Evolutionary conservation across 2,797 vertebrate genomes (phyloP), one percentile per base, ranked within the genome.

Genomic region (Heterohyrax brucei): DNA sequence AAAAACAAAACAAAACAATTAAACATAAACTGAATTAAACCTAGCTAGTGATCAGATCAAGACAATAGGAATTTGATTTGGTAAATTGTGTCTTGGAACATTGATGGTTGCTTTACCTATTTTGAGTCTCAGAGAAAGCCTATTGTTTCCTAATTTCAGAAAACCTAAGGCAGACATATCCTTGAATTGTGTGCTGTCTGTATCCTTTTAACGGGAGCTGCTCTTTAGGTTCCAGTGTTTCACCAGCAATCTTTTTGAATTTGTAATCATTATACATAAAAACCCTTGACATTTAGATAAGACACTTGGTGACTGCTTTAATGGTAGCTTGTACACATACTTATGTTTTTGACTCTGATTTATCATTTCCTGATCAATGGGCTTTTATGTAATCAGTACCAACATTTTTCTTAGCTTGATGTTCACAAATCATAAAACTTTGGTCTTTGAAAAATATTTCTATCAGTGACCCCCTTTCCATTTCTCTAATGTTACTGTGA

Each of bases 211-310:
- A 84, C 53, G 18, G 22, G 28, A 76, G 68, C 48, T 73, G 5
- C 61, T 95, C 48, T 93, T 88, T n/a, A 89, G n/a, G 16, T 26
- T 21, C 21, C 44, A 33, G 33, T 64, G 10, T 81, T 72, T 89
- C 64, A 56, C 56, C 5, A 46, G 46, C 48, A 95, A 95, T 6
- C 50, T 97, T 96, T 97, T 62, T 89, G 80, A 66, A 70, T 89
- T 78, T 75, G 59, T 62, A 59, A 95, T 96, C 48, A 66, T 91
- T 79, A 44, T 70, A 53, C 59, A 81, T 68, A 93, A 92, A 78
- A 93, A 39, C 68, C 48, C 91, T 97, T 97, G 95, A 97, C 92
- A 96, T 94, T 97, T 97, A 62, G 53, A 81, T 91, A 90, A 95
- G 72, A 82, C 87, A 28, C 39, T 89, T 26, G 53, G 59, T 53